Evolutionary conservation across 2,113 vertebrate species (phyloP).

Genomic region (Xerus inauris): DNA sequence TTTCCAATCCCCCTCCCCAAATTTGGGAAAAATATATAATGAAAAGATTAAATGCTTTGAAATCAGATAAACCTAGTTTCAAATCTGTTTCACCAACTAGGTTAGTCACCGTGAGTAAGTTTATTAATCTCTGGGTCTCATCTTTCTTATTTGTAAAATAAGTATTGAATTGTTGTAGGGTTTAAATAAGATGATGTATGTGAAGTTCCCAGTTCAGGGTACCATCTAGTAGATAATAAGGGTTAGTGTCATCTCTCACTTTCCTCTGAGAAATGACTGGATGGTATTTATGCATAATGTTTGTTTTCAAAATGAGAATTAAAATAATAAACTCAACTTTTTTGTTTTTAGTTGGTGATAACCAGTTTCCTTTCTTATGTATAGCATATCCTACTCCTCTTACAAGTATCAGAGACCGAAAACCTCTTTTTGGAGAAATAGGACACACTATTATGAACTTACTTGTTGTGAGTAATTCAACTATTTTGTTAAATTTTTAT

Average conservation of each 20-base stretch:
- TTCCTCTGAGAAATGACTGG: not conserved
- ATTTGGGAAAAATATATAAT: conserved; percentile 13
- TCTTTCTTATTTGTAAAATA: not conserved
- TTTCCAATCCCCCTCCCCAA: not conserved
- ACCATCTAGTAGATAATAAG: not conserved
- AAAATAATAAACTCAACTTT: not conserved
- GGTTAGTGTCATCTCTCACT: not conserved
- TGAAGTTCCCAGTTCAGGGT: not conserved
- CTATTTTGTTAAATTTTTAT: conserved; percentile 46
- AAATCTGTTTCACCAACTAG: conserved; percentile 26
- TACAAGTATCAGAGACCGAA: conserved; percentile 91
- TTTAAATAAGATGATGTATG: not conserved
- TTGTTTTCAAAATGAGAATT: conserved; percentile 28
- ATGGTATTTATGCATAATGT: not conserved
- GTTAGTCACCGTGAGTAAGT: not conserved
- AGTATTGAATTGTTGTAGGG: not conserved
- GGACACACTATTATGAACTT: conserved; percentile 97
- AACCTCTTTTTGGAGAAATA: conserved; percentile 93
- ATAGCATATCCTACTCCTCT: conserved; percentile 92
- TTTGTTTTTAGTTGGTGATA: not conserved
- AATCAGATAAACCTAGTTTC: not conserved
- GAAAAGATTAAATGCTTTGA: conserved; percentile 45
- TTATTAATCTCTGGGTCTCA: conserved; percentile 12
- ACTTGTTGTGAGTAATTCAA: conserved; percentile 92
- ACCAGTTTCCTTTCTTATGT: conserved; percentile 50